Conservation (phyloP, 92 coral and sea anemone genomes). For the Zoanthus sociatus region DNA sequence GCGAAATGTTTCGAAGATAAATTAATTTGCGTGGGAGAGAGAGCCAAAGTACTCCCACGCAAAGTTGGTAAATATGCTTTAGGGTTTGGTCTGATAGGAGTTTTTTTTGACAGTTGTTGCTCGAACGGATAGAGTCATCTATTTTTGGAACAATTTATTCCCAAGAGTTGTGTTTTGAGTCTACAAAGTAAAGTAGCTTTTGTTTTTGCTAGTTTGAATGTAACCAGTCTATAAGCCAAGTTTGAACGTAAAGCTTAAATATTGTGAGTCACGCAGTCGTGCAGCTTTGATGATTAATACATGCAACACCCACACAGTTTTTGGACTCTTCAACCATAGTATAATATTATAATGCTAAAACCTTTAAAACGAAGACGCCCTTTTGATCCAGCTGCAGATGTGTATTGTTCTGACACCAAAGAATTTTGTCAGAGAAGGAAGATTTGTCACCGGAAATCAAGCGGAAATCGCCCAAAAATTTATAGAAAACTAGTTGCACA, state of each 20-base stretch:
- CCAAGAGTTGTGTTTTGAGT: neutral
- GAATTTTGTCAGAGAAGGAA: slow-evolving; percentile 4
- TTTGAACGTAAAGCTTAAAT: slow-evolving; percentile 8
- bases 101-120: slow-evolving; percentile 18
- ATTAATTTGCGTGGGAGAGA: slow-evolving; percentile 51
- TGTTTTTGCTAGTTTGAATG: slow-evolving; percentile 5
- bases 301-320: slow-evolving; percentile 40
- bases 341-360: slow-evolving; percentile 39
- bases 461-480: slow-evolving; percentile 41
- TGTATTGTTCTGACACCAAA: neutral
- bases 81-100: slow-evolving; percentile 45
- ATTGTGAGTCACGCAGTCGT: slow-evolving; percentile 42
- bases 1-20: slow-evolving; percentile 36
- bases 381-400: slow-evolving; percentile 10
- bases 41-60: slow-evolving; percentile 36
- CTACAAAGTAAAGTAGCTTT: neutral
- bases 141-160: slow-evolving; percentile 26
- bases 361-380: slow-evolving; percentile 39
- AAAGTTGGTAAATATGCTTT: slow-evolving; percentile 43
- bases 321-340: slow-evolving; percentile 46
- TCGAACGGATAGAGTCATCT: slow-evolving; percentile 5
- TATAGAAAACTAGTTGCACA: slow-evolving; percentile 16
- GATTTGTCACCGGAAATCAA: slow-evolving; percentile 38
- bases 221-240: neutral
- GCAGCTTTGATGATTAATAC: slow-evolving; percentile 32